A percentile compares a stretch with the other conserved stretches of the same genome.
Evolutionary conservation across 1,140 invertebrate species (phyloP).

Genomic region (Spodoptera frugiperda): DNA sequence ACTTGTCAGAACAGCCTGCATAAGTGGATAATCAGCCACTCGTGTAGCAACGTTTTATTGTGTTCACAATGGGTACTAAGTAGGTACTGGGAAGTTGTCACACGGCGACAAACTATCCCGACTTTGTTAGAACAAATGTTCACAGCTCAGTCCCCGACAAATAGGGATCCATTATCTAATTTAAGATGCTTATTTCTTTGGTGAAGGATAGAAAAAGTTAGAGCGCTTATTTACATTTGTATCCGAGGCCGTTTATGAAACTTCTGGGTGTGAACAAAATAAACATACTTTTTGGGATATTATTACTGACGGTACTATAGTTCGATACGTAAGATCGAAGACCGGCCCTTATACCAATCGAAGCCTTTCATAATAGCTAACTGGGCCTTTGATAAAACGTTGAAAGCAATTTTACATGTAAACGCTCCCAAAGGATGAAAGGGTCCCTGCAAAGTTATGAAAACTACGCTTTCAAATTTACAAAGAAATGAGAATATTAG

Average conservation of each 20-base stretch:
- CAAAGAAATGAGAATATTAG: slow-evolving; percentile 1
- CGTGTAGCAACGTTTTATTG: background rate
- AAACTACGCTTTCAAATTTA: slow-evolving; percentile 3
- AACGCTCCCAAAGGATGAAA: slow-evolving; percentile 4
- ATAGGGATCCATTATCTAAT: too few relatives aligned
- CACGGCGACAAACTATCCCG: background rate
- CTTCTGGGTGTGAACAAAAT: too few relatives aligned
- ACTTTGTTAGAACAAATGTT: too few relatives aligned
- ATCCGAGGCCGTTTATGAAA: too few relatives aligned
- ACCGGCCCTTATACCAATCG: background rate
- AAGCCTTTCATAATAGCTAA: background rate
- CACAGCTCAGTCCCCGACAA: too few relatives aligned
- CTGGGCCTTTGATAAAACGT: slow-evolving; percentile 1
- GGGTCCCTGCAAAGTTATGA: background rate
- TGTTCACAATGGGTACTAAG: too few relatives aligned
- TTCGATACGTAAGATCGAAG: background rate
- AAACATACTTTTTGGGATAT: too few relatives aligned
- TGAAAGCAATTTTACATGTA: slow-evolving; percentile 12
- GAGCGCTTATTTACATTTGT: too few relatives aligned
- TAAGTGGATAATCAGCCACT: slow-evolving; percentile 9
- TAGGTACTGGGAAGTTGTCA: too few relatives aligned
- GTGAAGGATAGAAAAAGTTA: too few relatives aligned
- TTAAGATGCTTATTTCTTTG: too few relatives aligned
- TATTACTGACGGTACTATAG: background rate
- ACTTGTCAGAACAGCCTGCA: slow-evolving; percentile 16